Percentiles rank a stretch among this genome's conserved stretches.
These are phyloP conservation scores for Agonopterix arenella DNA, from an alignment of 2,888 invertebrate species.

Conservation along the genomic window DNA sequence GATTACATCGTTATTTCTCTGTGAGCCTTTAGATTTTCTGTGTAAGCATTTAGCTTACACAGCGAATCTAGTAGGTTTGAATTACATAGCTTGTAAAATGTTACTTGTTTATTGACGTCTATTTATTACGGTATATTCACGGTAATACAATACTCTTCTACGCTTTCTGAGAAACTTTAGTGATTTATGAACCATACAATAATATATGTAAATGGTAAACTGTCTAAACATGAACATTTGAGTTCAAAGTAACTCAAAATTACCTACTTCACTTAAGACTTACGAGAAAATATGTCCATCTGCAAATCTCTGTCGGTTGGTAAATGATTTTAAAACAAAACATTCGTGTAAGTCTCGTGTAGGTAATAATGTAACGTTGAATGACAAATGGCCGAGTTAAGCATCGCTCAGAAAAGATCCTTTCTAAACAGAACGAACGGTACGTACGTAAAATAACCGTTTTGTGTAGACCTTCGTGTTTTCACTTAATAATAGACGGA, in stretches of 20 bases:
- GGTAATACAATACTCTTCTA: too few species aligned
- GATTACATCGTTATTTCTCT: neutral
- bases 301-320: slow-evolving; percentile 13
- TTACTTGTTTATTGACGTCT: too few species aligned
- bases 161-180: too few species aligned
- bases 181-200: neutral
- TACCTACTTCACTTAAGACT: neutral
- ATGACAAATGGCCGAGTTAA: slow-evolving; percentile 38
- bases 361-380: slow-evolving; percentile 29
- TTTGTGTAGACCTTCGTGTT: slow-evolving; percentile 30
- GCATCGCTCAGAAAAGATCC: slow-evolving; percentile 42
- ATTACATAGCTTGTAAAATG: too few species aligned
- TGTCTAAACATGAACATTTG: neutral
- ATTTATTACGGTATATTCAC: too few species aligned
- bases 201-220: neutral
- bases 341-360: slow-evolving; percentile 12
- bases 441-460: slow-evolving; percentile 34
- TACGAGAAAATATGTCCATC: neutral
- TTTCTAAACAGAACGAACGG: slow-evolving; percentile 33
- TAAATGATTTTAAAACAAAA: slow-evolving; percentile 17
- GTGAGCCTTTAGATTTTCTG: too few species aligned
- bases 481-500: slow-evolving; percentile 25
- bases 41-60: too few species aligned
- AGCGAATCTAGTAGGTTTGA: too few species aligned
- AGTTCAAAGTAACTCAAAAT: too few species aligned